phyloP scores from a whole-genome alignment of 2,888 invertebrate genomes.

The Caprella mutica region DNA sequence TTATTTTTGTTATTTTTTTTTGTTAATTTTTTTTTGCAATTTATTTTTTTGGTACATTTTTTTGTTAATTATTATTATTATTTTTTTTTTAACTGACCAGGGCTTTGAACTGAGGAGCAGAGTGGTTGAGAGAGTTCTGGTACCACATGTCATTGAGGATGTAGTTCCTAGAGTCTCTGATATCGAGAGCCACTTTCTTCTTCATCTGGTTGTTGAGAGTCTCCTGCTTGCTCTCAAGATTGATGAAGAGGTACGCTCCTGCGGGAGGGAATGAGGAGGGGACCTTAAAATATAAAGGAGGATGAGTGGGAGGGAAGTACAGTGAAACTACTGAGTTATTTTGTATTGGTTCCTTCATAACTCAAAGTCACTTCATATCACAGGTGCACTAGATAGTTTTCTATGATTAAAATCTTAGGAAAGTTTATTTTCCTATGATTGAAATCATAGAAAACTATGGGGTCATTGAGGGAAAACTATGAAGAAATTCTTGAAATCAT shows the following conservation, averaged over 20 bases:
- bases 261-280: too few species aligned
- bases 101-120: neutral
- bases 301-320: neutral
- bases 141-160: conserved; percentile 12
- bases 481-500: neutral
- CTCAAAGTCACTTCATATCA: too few species aligned
- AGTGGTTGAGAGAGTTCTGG: conserved; percentile 7
- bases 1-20: too few species aligned
- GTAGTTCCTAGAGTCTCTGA: conserved; percentile 14
- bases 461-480: neutral
- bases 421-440: neutral
- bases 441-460: too few species aligned
- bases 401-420: too few species aligned
- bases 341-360: too few species aligned
- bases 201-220: conserved; percentile 5
- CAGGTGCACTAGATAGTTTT: too few species aligned
- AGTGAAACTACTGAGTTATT: neutral
- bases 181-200: conserved; percentile 4
- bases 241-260: conserved; percentile 24
- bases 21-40: too few species aligned
- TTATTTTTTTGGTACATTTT: too few species aligned
- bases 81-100: conserved; percentile 9
- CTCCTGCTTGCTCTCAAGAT: conserved; percentile 11
- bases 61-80: too few species aligned
- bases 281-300: too few species aligned